Base-by-base conservation (phyloP, 2,113 vertebrate species). In the Coptodon rendalli region DNA sequence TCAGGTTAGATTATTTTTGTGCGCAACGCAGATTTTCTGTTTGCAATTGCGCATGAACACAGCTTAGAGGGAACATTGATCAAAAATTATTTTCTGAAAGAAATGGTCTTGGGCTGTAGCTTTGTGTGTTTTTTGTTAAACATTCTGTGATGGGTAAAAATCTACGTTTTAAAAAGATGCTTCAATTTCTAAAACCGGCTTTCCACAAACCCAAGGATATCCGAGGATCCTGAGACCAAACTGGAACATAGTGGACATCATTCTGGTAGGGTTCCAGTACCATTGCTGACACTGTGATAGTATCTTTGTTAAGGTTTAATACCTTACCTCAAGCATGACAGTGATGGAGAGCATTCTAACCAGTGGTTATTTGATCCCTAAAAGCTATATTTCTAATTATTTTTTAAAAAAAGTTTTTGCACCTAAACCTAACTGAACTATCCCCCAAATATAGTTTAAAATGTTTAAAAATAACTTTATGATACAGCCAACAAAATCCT, bases 361-460 rank as follows among this genome's bases (percentile, higher is more conserved):
- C 61, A 2, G 61, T 66, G 10, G 0, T 66, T 38, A 38, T 38
- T 66, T 2, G 10, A 38, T 38, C 34, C 34, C 61, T 38, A 22
- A 68, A 38, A 22, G 0, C 19, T 40, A 68, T 38, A n/a, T 22
- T 68, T 40, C 63, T 68, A 8, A 22, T 68, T 0, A 22, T 7
- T 34, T 61, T 38, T 8, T 2, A 13, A 1, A n/a, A 57, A 5
- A 11, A 0, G 2, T 3, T 40, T 22, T 40, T 66, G 19, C 34
- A 68, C 63, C 6, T 40, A 8, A 40, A 68, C 34, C 19, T 40
- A 40, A 68, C 63, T 22, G 22, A 38, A 0, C 19, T 22, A 22
- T 3, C 5, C 29, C 27, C 29, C 29, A 1, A 59, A 61, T 6
- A 19, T 61, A 61, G 57, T 61, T 61, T 61, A 61, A 61, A 34